phyloP scores from a whole-genome alignment of 92 coral and sea anemone genomes.

The Palythoa heliodiscus region DNA sequence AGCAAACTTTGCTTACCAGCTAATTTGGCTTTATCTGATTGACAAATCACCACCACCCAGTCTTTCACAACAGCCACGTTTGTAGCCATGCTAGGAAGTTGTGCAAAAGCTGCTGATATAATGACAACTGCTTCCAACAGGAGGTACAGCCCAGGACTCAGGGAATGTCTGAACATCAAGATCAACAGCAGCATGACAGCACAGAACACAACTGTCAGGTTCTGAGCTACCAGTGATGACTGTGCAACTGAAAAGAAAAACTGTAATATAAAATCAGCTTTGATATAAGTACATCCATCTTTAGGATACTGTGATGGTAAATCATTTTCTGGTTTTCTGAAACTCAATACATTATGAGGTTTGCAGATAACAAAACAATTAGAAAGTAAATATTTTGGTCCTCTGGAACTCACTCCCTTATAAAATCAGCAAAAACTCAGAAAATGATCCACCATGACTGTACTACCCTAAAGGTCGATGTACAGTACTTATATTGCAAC shows the following conservation, averaged over 20 bases:
- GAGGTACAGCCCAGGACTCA: slow-evolving; percentile 49
- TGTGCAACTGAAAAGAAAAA: slow-evolving; percentile 75
- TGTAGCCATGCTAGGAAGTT: slow-evolving; percentile 90
- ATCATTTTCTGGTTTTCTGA: too few species aligned
- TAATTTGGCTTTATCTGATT: slow-evolving; percentile 68
- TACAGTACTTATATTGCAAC: too few species aligned
- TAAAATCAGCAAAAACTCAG: too few species aligned
- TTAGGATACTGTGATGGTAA: not conserved
- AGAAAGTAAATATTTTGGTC: too few species aligned
- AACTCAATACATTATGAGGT: too few species aligned
- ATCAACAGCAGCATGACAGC: slow-evolving; percentile 74
- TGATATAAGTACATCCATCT: not conserved
- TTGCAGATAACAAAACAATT: too few species aligned
- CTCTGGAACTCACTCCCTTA: too few species aligned
- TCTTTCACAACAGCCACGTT: slow-evolving; percentile 97
- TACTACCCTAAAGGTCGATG: too few species aligned
- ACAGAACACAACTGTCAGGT: slow-evolving; percentile 85
- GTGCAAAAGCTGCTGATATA: slow-evolving; percentile 79
- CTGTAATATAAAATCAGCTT: not conserved
- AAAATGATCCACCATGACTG: too few species aligned
- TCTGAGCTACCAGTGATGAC: slow-evolving; percentile 82
- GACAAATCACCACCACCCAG: slow-evolving; percentile 94
- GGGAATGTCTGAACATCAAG: slow-evolving; percentile 42
- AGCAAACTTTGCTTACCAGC: slow-evolving; percentile 71
- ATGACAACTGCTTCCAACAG: slow-evolving; percentile 70